Evolutionary conservation across 2,888 invertebrate genomes (phyloP), one percentile per base, ranked within the genome.

Genomic region (Eilema sororculum): DNA sequence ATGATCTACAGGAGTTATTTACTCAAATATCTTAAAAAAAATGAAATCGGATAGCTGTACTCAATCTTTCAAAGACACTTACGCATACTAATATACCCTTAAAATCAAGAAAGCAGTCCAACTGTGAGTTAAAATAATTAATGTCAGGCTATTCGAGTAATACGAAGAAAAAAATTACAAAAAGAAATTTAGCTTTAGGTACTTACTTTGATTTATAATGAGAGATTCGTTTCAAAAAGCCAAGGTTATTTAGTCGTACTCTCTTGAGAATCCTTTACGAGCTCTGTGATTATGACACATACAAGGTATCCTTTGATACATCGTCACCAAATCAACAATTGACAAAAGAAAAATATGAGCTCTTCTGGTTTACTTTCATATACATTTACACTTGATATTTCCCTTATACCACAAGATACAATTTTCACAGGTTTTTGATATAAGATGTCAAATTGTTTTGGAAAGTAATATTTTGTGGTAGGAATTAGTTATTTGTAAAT

Each of bases 201-300:
- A 5, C 20, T 52, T 52, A 52, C 52, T 52, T 52, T 52, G 52
- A 52, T 52, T 52, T n/a, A 52, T 52, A 52, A 52, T n/a, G 52
- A n/a, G 41, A 41, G 16, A 41, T 75, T 73, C 69, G 67, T 74
- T 79, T 74, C 68, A 65, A 69, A 46, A 75, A 71, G 72, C 30
- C 59, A 16, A 69, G 71, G 71, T 78, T 69, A 72, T 78, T 77
- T 67, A 52, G 65, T 46, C 52, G 46, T 56, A 57, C 60, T 8
- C 66, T 41, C 25, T 66, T 4, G 41, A 63, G 41, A 62, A 41
- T 62, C 22, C 22, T 60, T 33, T 5, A 22, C 60, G 20, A 52
- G 22, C 33, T 22, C 10, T 33, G 12, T 10, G 30, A 60, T 33
- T 20, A 10, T 52, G n/a, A 22, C n/a, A 60, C 33, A 12, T 5